Base-by-base conservation (phyloP, 2,797 vertebrate species). In the Catamblyrhynchus diadema region DNA sequence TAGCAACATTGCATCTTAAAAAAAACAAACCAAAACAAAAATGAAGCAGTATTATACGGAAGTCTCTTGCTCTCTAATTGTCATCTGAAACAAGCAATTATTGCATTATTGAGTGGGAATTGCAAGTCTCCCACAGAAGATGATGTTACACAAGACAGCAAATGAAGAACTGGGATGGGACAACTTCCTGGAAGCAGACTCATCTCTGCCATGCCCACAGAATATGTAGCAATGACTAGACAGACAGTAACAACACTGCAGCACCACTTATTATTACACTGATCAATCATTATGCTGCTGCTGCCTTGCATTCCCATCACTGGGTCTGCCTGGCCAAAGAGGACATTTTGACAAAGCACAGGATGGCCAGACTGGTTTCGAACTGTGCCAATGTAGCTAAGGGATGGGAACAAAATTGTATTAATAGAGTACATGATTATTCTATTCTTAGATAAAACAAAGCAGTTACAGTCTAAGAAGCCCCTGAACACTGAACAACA, bases 151-250 rank as follows among this genome's bases (percentile, higher is more conserved):
- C 14, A 50, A 78, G 90, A 72, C 50, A 83, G 54, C 79, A 89
- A 93, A 90, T 45, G 59, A 71, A 86, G 33, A 81, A 42, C 54
- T 35, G 77, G 20, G 32, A 82, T 59, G 59, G 87, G 84, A 88
- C 37, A 83, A n/a, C 65, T 92, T 82, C 88, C 86, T 82, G 84
- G 69, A 93, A 91, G 79, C 72, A 95, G 65, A 47, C 33, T 89
- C 67, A 59, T 67, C 78, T 45, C 84, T 85, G 72, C 75, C 67
- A 15, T 69, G 61, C 88, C 92, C 77, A 71, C 61, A 47, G 60
- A 93, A 74, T 5, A 47, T 7, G 59, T 2, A 84, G 78, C 93
- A 65, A 51, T 65, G 93, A 91, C 69, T 28, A 60, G 83, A 80
- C 64, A 94, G 88, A 41, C 64, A 57, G 71, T 20, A 65, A 72